Evolutionary conservation across 2,888 invertebrate species (phyloP).

Genomic region (Temnothorax rugatulus): DNA sequence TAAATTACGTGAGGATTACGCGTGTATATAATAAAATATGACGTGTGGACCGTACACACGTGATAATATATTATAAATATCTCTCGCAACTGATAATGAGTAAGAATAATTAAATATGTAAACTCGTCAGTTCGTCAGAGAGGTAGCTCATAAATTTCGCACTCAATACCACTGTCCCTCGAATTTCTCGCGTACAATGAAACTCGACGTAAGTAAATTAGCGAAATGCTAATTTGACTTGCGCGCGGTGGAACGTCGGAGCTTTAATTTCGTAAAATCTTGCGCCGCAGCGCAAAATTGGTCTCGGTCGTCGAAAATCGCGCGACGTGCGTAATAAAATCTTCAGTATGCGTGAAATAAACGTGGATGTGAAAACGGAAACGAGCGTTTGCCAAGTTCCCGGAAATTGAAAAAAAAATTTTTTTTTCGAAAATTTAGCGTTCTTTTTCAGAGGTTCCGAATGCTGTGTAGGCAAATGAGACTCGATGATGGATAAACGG

Average conservation of each 20-base stretch:
- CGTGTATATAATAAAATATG: not conserved
- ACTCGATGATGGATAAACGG: not conserved
- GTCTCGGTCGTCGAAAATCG: conserved; percentile 7
- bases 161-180: not conserved
- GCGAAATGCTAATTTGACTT: conserved; percentile 11
- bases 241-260: not conserved
- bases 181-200: conserved; percentile 27
- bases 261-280: conserved; percentile 9
- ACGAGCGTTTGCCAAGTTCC: too few species aligned
- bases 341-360: not conserved
- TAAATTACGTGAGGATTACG: not conserved
- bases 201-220: conserved; percentile 16
- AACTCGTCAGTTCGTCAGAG: not conserved
- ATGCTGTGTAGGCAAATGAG: not conserved
- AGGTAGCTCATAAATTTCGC: not conserved
- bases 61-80: not conserved
- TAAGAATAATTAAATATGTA: not conserved
- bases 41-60: not conserved
- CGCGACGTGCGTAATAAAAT: not conserved
- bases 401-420: not conserved
- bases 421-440: not conserved
- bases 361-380: not conserved
- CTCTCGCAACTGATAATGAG: not conserved
- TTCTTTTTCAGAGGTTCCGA: too few species aligned
- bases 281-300: not conserved